These are phyloP conservation scores for Dinoponera quadriceps DNA, from an alignment of 1,140 invertebrate genomes.

Conservation along the genomic window DNA sequence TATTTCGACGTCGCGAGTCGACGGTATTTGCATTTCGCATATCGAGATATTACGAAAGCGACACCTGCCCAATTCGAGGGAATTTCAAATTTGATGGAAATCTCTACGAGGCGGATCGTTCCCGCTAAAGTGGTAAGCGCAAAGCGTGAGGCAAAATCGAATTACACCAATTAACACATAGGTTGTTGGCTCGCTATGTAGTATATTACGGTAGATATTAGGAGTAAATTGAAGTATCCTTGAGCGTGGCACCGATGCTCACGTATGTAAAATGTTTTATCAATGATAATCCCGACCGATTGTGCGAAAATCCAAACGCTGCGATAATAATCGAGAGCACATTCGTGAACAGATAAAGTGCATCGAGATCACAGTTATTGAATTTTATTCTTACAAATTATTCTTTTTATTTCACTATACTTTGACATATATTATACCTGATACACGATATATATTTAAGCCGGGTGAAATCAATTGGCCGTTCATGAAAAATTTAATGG, in stretches of 20 bases:
- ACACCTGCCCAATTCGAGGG: not conserved
- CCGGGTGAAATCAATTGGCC: too few relatives aligned
- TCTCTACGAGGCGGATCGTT: not conserved
- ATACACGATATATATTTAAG: too few relatives aligned
- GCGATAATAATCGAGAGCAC: too few relatives aligned
- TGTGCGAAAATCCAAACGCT: not conserved
- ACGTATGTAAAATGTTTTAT: not conserved
- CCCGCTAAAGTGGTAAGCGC: not conserved
- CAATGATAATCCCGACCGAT: not conserved
- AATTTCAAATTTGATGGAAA: conserved; percentile 11
- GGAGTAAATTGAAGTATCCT: conserved; percentile 2
- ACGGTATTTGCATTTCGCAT: not conserved
- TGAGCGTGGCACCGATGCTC: not conserved
- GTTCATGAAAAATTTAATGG: too few relatives aligned
- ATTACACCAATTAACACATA: conserved; percentile 17
- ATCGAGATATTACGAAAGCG: not conserved
- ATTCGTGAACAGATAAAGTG: too few relatives aligned
- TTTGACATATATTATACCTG: too few relatives aligned
- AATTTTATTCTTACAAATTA: too few relatives aligned
- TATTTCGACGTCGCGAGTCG: not conserved
- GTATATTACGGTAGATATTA: not conserved
- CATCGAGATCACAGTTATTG: too few relatives aligned
- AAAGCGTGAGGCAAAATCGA: not conserved
- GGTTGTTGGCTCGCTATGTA: not conserved
- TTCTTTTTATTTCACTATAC: too few relatives aligned